Percentiles rank a stretch among this genome's conserved stretches.
These are phyloP conservation scores for Nephrocerus scutellatus DNA, from an alignment of 2,888 invertebrate species.

Conservation along the genomic window DNA sequence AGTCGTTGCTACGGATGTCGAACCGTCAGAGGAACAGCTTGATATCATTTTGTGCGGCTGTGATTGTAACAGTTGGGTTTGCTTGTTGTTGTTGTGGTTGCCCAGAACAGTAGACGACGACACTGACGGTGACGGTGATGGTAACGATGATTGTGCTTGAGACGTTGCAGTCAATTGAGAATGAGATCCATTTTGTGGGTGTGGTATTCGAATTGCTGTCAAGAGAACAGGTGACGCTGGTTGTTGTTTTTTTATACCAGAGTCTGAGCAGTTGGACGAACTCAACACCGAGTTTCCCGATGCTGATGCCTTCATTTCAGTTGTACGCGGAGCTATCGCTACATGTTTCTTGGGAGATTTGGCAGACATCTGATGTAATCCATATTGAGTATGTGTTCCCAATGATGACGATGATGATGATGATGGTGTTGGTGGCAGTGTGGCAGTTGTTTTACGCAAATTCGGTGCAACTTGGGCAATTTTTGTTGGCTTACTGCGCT, in stretches of 20 bases:
- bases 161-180: no score
- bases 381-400: no score
- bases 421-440: slow-evolving; percentile 7
- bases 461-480: slow-evolving; percentile 47
- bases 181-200: slow-evolving; percentile 37
- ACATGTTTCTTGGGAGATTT: slow-evolving; percentile 48
- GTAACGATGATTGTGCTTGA: no score
- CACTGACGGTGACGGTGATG: no score
- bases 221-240: slow-evolving; percentile 51
- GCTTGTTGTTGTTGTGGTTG: slow-evolving; percentile 27
- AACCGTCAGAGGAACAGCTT: slow-evolving; percentile 6
- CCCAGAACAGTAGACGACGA: slow-evolving; percentile 21
- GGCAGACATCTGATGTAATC: slow-evolving; percentile 28
- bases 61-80: slow-evolving; percentile 14
- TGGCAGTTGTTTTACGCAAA: slow-evolving; percentile 41
- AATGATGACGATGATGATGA: slow-evolving; percentile 11
- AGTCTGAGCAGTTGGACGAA: slow-evolving; percentile 14
- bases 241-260: slow-evolving; percentile 8
- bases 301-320: slow-evolving; percentile 35
- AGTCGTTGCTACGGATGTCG: slow-evolving; percentile 19
- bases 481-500: slow-evolving; percentile 46
- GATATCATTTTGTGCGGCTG: slow-evolving; percentile 30
- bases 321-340: slow-evolving; percentile 46
- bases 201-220: slow-evolving; percentile 53
- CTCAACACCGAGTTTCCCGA: slow-evolving; percentile 8